Evolutionary conservation across 2,797 vertebrate species (phyloP).

Genomic region (Gymnodraco acuticeps): DNA sequence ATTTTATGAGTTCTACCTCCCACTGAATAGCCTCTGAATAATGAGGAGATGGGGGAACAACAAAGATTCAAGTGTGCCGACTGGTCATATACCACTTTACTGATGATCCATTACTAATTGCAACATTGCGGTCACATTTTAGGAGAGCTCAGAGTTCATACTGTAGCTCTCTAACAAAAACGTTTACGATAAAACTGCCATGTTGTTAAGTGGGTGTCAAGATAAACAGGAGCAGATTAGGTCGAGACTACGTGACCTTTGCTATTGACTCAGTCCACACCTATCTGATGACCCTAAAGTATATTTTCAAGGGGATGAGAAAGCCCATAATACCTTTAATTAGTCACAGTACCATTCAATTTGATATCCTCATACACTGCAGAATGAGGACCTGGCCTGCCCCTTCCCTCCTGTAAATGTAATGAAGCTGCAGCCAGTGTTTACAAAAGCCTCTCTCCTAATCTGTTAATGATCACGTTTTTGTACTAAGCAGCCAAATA

Average conservation of each 20-base stretch:
- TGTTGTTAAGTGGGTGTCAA: background rate
- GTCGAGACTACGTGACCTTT: slow-evolving; percentile 32
- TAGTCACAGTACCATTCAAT: slow-evolving; percentile 42
- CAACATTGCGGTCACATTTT: slow-evolving; percentile 1
- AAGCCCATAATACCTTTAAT: slow-evolving; percentile 51
- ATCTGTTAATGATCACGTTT: slow-evolving; percentile 54
- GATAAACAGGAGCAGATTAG: slow-evolving; percentile 8
- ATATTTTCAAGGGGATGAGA: slow-evolving; percentile 25
- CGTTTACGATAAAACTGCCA: too few species aligned
- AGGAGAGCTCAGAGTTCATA: background rate
- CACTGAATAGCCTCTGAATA: slow-evolving; percentile 9
- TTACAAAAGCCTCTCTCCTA: slow-evolving; percentile 40
- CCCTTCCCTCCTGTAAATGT: slow-evolving; percentile 22
- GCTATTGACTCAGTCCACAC: slow-evolving; percentile 20
- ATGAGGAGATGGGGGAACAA: slow-evolving; percentile 11
- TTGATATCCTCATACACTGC: slow-evolving; percentile 50
- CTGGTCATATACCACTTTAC: background rate
- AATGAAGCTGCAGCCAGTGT: slow-evolving; percentile 18
- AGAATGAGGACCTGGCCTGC: slow-evolving; percentile 11
- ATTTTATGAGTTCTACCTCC: slow-evolving; percentile 24
- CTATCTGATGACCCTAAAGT: slow-evolving; percentile 34
- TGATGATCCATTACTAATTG: slow-evolving; percentile 11
- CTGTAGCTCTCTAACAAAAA: too few species aligned
- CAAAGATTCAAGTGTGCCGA: background rate
- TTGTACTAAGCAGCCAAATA: slow-evolving; percentile 21